Base-by-base conservation (phyloP, 2,797 vertebrate genomes). In the Heterohyrax brucei region DNA sequence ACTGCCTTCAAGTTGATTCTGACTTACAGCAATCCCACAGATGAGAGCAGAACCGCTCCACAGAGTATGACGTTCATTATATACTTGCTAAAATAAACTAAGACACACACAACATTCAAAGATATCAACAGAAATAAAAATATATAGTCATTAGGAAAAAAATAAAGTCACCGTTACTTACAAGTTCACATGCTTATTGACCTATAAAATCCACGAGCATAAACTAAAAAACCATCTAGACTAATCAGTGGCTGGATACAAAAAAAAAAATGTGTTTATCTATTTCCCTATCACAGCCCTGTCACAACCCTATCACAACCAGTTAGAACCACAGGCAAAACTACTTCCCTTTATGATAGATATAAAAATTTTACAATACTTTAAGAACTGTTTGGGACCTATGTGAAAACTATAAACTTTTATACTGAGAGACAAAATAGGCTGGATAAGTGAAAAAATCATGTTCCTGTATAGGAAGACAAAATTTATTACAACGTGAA, bases 111-210 rank as follows among this genome's bases (percentile, higher is more conserved):
- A 53, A 93, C 18, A 86, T 62, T 86, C 9, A 86, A 95, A 79
- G 68, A 77, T 53, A 28, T 12, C 61, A 95, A n/a, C 13, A 87
- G 75, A 96, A 90, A 96, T 83, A 93, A 82, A 94, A 84, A 95
- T 87, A 90, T 24, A 90, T 19, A 81, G 0, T 89, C 80, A 93
- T 91, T 0, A 91, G 8, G 83, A 82, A 91, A 44, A 78, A 56
- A 93, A 48, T 24, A 91, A 61, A 75, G 61, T 70, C 76, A 64
- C 61, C 28, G 13, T 19, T 96, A 56, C 66, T 96, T 92, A n/a
- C 48, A 95, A 85, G 30, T 66, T 76, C 30, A 79, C 46, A 75
- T 24, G 46, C 28, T 39, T 68, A 10, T 82, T 14, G 64, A 86
- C 24, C 48, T 82, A 70, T n/a, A 91, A 93, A 72, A 87, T 10